Evolutionary conservation across 2,113 vertebrate species (phyloP).

Genomic region (Chrysochloris asiatica): DNA sequence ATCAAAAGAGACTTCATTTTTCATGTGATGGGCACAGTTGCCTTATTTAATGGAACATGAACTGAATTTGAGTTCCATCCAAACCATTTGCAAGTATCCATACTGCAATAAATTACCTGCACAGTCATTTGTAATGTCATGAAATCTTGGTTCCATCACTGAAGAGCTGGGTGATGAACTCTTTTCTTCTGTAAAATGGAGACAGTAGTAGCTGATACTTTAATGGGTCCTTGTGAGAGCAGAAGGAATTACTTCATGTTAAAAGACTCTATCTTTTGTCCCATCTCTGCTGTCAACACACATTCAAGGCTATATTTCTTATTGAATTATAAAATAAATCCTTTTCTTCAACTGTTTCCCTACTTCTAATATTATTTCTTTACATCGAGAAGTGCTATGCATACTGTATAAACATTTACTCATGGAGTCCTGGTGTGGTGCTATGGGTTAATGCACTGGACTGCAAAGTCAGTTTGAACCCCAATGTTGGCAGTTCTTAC

Average conservation of each 20-base stretch:
- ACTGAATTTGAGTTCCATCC: not conserved
- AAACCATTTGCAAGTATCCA: not conserved
- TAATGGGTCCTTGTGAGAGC: not conserved
- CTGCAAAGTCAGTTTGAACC: too few species aligned
- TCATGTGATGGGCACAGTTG: too few species aligned
- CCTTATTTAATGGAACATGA: not conserved
- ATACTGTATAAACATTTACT: not conserved
- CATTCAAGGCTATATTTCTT: not conserved
- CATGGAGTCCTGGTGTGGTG: too few species aligned
- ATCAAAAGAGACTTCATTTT: not conserved
- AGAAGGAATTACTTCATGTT: too few species aligned
- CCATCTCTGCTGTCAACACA: not conserved
- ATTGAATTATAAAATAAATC: not conserved
- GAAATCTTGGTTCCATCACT: not conserved
- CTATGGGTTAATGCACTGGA: too few species aligned
- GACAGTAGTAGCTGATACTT: not conserved
- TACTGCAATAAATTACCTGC: not conserved
- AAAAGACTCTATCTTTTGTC: too few species aligned
- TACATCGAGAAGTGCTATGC: not conserved
- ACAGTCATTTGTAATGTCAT: rapidly evolving
- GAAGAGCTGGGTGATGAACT: not conserved
- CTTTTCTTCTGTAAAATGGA: not conserved
- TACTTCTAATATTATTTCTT: too few species aligned
- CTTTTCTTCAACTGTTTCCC: not conserved
- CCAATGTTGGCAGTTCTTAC: too few species aligned